Base-by-base conservation (phyloP, 2,888 invertebrate genomes). In the Atethmia centrago region DNA sequence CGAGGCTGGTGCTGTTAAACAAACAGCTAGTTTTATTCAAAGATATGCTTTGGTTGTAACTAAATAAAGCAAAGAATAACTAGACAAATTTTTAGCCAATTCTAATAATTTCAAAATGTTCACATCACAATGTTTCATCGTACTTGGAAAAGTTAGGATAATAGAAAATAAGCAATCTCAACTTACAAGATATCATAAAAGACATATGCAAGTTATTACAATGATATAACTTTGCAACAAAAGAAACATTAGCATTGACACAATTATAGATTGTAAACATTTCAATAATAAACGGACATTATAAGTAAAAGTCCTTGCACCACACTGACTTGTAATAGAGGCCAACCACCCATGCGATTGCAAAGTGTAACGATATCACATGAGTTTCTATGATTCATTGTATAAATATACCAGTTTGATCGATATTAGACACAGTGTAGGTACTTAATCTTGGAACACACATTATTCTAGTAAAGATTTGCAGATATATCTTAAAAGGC, bases 281-380 rank as follows among this genome's bases (percentile, higher is more conserved):
- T 87, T 82, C 65, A 85, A 85, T 83, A 87, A 85, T 79, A 85
- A 78, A 85, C 77, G 82, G 79, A 87, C 82, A 85, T 84, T 86
- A 85, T 71, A 82, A 85, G 86, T 87, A 87, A 89, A 88, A 91
- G 86, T 90, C 92, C 91, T 91, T 90, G 91, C 90, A 87, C 87
- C 80, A 89, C 87, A 84, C 83, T 72, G 83, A 84, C 73, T 85
- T 59, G 83, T 75, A 77, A 78, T 86, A 85, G 85, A 91, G 91
- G 92, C 89, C 87, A 89, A 90, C 91, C 87, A 88, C 89, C 90
- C 86, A 87, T 87, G 82, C 84, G 80, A 83, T 83, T 88, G 84
- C 85, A 84, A 85, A 85, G 81, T 83, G 71, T 86, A 88, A 88
- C 84, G 81, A 88, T 87, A 87, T 89, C 85, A 88, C 82, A 88